phyloP scores from a whole-genome alignment of 2,888 invertebrate species.

The Apantesis nais region DNA sequence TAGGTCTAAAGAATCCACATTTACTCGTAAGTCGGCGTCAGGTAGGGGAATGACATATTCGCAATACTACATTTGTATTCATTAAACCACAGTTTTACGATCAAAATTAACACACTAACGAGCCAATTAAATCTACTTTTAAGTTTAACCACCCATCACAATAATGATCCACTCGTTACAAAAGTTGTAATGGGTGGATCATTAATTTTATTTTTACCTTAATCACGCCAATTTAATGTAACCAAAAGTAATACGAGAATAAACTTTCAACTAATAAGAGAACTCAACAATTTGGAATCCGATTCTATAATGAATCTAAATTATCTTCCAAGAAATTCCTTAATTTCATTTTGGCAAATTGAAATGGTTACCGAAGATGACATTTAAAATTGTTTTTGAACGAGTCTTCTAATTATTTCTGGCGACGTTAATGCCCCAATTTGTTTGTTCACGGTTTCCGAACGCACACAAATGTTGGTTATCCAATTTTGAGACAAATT shows the following conservation, averaged over 20 bases:
- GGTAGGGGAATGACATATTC: background rate
- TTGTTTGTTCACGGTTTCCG: constrained; percentile 37
- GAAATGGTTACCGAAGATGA: constrained; percentile 52
- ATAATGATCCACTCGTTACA: background rate
- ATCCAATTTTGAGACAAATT: background rate
- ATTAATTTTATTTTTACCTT: background rate
- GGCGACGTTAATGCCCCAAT: constrained; percentile 32
- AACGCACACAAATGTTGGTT: constrained; percentile 7
- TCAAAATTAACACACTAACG: background rate
- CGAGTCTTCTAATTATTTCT: constrained; percentile 49
- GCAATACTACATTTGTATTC: background rate
- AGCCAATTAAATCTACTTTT: background rate
- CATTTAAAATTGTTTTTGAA: constrained; percentile 52
- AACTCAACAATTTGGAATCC: constrained; percentile 27
- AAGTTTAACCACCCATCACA: background rate
- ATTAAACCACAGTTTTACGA: background rate
- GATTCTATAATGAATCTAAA: constrained; percentile 43
- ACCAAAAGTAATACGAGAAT: constrained; percentile 10
- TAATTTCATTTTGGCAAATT: constrained; percentile 55
- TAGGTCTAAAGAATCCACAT: too few species aligned
- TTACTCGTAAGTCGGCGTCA: too few species aligned
- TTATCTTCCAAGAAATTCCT: constrained; percentile 26
- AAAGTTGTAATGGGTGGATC: constrained; percentile 1
- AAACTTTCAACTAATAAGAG: constrained; percentile 10
- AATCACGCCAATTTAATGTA: constrained; percentile 1